Evolutionary conservation across 1,140 invertebrate species (phyloP).

Genomic region (Phenacoccus solenopsis): DNA sequence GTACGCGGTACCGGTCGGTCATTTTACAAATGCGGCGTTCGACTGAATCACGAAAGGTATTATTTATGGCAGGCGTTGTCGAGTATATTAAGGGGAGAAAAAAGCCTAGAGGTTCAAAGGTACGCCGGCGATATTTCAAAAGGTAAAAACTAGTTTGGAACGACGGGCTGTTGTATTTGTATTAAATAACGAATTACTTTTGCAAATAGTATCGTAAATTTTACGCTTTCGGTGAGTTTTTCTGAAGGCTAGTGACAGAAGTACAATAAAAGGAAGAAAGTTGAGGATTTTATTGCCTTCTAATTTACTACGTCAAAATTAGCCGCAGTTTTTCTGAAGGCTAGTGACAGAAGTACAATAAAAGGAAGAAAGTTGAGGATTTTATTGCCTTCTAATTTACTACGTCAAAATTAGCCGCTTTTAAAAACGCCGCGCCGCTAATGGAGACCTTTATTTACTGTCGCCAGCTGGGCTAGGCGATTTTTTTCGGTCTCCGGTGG

Average conservation of each 20-base stretch:
- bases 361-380: background rate
- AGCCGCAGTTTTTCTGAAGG: no score
- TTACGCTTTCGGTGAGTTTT: background rate
- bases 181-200: background rate
- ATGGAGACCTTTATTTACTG: background rate
- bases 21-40: background rate
- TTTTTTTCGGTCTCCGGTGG: background rate
- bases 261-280: no score
- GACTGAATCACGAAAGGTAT: background rate
- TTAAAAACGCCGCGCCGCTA: background rate
- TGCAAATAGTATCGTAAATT: background rate
- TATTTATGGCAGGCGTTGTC: background rate
- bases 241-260: background rate
- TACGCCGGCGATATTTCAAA: background rate
- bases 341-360: background rate
- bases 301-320: slow-evolving; percentile 3
- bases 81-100: background rate
- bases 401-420: slow-evolving; percentile 2
- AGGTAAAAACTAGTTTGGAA: background rate
- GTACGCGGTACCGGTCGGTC: background rate
- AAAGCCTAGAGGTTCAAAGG: slow-evolving; percentile 1
- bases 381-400: background rate
- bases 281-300: background rate
- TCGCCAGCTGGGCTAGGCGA: background rate
- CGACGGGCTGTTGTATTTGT: background rate